Evolutionary conservation across 2,113 vertebrate genomes (phyloP), one percentile per base, ranked within the genome.

Genomic region (Rhegmatorhina hoffmannsi): DNA sequence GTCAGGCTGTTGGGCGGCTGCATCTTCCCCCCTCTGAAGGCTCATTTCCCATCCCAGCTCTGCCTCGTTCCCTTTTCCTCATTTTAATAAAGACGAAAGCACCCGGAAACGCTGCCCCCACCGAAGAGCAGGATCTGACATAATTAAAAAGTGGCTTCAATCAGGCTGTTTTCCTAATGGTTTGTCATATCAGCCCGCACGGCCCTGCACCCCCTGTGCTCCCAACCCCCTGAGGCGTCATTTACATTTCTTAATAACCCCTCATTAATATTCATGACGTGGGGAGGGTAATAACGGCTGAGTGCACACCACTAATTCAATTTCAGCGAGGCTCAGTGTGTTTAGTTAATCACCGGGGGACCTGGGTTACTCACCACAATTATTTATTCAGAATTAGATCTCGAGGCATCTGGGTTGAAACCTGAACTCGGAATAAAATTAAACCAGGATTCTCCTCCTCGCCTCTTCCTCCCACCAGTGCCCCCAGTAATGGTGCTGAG

Each of bases 311-410:
- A 97, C 97, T 98, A 98, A 98, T 98, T 98, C 98, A 98, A 98
- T 98, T 98, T 97, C 97, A 83, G 97, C 91, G 87, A 93, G 97
- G 95, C 97, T 98, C 64, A 25, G 97, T 96, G 94, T 98, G 98
- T 98, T 98, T 98, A 98, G 98, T 98, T 98, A 98, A 98, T 98
- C 98, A 97, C 97, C 89, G 92, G 97, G 97, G 97, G 98, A 98
- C 97, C 95, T 11, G 92, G 97, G 97, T 96, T 95, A 96, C 98
- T 97, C 96, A 69, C 97, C 96, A 97, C 97, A 97, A 98, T 98
- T 97, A 98, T 98, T 98, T 98, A 98, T 98, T 98, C 79, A 84
- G 98, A 98, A 98, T 98, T 98, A 97, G 98, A 97, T 98, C 97
- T 97, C 3, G 87, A 97, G 97, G 96, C 97, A 96, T 97, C 97